Percentiles rank a stretch among this genome's conserved stretches.
phyloP scores from a whole-genome alignment of 1,140 invertebrate genomes.

The Eciton burchellii region DNA sequence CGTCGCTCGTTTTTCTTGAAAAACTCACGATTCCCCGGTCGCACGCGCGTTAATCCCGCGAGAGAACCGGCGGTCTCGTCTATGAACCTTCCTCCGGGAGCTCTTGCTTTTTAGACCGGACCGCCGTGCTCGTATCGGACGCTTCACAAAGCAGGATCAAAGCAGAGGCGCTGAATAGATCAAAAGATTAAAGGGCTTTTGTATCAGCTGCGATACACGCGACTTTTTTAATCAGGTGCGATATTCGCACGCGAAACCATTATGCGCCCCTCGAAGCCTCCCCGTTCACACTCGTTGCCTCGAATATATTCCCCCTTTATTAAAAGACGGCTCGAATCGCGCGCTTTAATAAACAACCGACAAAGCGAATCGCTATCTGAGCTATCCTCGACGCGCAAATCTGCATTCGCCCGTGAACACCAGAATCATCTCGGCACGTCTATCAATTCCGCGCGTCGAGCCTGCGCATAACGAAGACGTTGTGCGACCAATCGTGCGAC shows the following conservation, averaged over 20 bases:
- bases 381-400: not conserved
- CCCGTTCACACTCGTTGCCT: not conserved
- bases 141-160: not conserved
- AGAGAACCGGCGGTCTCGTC: not conserved
- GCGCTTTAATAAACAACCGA: not conserved
- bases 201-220: not conserved
- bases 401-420: not conserved
- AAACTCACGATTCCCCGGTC: constrained; percentile 23
- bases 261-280: not conserved
- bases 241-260: not conserved
- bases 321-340: not conserved
- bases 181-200: constrained; percentile 40
- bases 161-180: not conserved
- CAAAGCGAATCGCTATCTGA: not conserved
- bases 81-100: not conserved
- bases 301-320: not conserved
- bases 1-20: not conserved
- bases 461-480: constrained; percentile 17
- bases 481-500: constrained; percentile 5
- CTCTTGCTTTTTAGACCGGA: not conserved
- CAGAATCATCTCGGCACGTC: not conserved
- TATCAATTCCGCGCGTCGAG: not conserved
- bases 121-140: not conserved
- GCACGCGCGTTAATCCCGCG: not conserved
- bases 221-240: not conserved